These are phyloP conservation scores for Eciton burchellii DNA, from an alignment of 1,140 invertebrate genomes.

Conservation along the genomic window DNA sequence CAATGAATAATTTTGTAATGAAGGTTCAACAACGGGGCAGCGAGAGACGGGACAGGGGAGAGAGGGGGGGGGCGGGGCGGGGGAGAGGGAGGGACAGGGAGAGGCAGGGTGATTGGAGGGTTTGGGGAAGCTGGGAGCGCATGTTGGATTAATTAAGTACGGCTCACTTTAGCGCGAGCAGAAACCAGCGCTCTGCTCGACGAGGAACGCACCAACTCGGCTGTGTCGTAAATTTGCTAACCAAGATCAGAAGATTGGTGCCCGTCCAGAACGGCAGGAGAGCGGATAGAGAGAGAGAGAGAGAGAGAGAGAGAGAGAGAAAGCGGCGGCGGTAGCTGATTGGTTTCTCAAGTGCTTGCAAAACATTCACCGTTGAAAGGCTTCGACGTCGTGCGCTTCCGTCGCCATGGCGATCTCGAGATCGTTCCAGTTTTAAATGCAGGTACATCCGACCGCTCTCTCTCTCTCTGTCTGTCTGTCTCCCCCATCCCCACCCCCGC, in stretches of 20 bases:
- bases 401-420: conserved; percentile 65
- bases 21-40: conserved; percentile 51
- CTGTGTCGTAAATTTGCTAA: conserved; percentile 61
- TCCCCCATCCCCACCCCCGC: conserved; percentile 10
- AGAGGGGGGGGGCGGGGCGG: neutral
- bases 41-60: neutral
- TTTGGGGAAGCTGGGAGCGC: conserved; percentile 43
- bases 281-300: conserved; percentile 28
- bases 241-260: conserved; percentile 56
- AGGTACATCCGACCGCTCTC: conserved; percentile 28
- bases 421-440: conserved; percentile 62
- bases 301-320: conserved; percentile 6
- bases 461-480: too few relatives aligned
- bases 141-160: conserved; percentile 63
- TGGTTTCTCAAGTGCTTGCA: conserved; percentile 67
- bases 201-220: conserved; percentile 59
- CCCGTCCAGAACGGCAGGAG: conserved; percentile 35
- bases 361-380: conserved; percentile 65
- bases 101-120: neutral
- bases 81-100: neutral
- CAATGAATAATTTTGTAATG: conserved; percentile 60
- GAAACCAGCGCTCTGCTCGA: conserved; percentile 48
- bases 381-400: conserved; percentile 58
- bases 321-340: conserved; percentile 57
- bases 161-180: conserved; percentile 58